phyloP scores from a whole-genome alignment of 2,888 invertebrate genomes.

The Eutolmus rufibarbis region DNA sequence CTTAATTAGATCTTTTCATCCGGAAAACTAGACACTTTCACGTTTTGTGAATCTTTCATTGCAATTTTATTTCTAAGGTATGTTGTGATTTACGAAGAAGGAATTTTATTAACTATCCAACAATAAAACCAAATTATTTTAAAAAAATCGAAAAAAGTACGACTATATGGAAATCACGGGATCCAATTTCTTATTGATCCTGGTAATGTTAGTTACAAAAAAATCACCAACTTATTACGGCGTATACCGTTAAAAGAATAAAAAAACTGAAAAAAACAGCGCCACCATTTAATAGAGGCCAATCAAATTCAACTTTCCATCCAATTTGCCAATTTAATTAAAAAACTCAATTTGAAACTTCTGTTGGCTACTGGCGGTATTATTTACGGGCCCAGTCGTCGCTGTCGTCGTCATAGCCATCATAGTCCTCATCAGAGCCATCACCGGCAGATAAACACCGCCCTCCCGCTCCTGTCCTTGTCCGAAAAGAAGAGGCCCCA shows the following conservation, averaged over 20 bases:
- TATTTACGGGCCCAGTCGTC: background rate
- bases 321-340: constrained; percentile 35
- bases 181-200: background rate
- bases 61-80: background rate
- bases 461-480: background rate
- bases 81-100: background rate
- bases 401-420: background rate
- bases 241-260: background rate
- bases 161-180: background rate
- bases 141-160: too few relatives aligned
- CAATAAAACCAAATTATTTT: too few relatives aligned
- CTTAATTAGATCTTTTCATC: background rate
- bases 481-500: background rate
- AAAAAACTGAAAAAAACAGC: background rate
- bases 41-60: background rate
- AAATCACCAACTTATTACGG: background rate
- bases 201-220: background rate
- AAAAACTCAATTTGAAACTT: constrained; percentile 14
- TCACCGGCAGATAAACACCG: background rate
- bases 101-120: too few relatives aligned
- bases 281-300: background rate
- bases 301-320: constrained; percentile 29
- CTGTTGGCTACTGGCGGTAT: background rate
- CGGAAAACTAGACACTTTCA: background rate
- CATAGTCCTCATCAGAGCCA: background rate